Conservation (phyloP, 1,140 invertebrate genomes). For the Drosophila lacteicornis region DNA sequence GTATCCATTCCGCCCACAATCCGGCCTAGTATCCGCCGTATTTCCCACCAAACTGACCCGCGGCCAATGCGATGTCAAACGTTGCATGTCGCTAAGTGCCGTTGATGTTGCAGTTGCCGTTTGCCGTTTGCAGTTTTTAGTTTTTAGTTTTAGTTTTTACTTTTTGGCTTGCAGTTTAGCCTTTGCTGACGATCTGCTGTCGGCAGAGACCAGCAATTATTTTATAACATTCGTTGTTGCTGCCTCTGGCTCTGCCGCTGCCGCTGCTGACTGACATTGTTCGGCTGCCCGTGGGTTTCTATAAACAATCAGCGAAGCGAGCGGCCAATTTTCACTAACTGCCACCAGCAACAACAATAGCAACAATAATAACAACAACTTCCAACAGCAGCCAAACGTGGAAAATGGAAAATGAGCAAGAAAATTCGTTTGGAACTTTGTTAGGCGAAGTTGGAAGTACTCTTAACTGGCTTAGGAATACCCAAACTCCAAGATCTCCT, state of each 20-base stretch:
- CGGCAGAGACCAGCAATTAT: constrained; percentile 71
- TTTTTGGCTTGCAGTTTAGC: background rate
- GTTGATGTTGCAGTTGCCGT: constrained; percentile 47
- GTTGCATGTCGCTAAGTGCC: constrained; percentile 81
- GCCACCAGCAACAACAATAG: constrained; percentile 38
- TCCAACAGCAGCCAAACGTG: constrained; percentile 48
- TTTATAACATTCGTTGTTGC: constrained; percentile 55
- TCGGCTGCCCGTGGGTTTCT: constrained; percentile 58
- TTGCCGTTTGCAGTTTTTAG: constrained; percentile 2
- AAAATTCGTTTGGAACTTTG: constrained; percentile 7
- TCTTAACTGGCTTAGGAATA: background rate
- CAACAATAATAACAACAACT: constrained; percentile 21
- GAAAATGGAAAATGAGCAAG: constrained; percentile 52
- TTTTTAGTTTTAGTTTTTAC: background rate
- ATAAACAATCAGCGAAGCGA: constrained; percentile 80
- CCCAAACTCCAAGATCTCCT: no score
- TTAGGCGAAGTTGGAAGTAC: background rate
- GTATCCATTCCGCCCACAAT: background rate
- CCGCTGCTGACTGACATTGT: constrained; percentile 67
- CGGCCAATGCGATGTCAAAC: constrained; percentile 64
- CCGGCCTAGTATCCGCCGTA: background rate
- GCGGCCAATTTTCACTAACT: constrained; percentile 74
- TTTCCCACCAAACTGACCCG: constrained; percentile 50
- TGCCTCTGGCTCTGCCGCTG: background rate
- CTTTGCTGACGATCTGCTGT: constrained; percentile 32